A percentile compares a stretch with the other conserved stretches of the same genome.
These are phyloP conservation scores for Cephalotes varians DNA, from an alignment of 2,888 invertebrate genomes.

Conservation along the genomic window DNA sequence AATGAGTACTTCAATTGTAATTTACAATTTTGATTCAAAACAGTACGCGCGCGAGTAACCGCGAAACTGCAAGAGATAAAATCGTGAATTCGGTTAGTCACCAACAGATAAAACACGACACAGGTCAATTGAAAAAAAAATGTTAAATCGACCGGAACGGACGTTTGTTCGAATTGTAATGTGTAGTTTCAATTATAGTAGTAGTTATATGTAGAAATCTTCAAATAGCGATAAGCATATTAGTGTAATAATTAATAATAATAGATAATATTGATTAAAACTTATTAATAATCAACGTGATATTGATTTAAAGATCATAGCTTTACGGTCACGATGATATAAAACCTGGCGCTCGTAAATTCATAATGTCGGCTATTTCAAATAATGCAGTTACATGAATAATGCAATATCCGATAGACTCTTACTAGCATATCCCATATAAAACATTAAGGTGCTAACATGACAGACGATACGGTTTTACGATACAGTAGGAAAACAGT, in stretches of 20 bases:
- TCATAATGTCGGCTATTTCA: constrained; percentile 15
- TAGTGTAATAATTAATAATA: background rate
- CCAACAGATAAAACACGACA: background rate
- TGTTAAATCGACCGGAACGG: background rate
- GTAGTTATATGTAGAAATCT: background rate
- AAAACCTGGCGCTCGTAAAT: constrained; percentile 5
- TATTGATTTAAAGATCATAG: background rate
- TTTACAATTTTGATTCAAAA: constrained; percentile 40
- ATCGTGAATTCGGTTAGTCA: constrained; percentile 1
- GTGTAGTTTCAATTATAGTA: background rate
- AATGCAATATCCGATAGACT: constrained; percentile 13
- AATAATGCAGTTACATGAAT: constrained; percentile 26
- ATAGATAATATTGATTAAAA: background rate
- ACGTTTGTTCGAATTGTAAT: background rate
- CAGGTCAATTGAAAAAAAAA: constrained; percentile 19
- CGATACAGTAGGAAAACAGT: background rate
- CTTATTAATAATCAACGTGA: background rate
- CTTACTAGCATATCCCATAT: background rate
- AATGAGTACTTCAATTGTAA: constrained; percentile 38
- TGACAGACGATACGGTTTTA: background rate
- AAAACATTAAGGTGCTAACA: constrained; percentile 13
- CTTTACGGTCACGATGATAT: background rate
- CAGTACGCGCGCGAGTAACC: constrained; percentile 4
- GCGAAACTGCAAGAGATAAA: background rate
- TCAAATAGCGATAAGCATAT: background rate